Evolutionary conservation across 2,113 vertebrate genomes (phyloP), one percentile per base, ranked within the genome.

Genomic region (Hippocampus barbouri): DNA sequence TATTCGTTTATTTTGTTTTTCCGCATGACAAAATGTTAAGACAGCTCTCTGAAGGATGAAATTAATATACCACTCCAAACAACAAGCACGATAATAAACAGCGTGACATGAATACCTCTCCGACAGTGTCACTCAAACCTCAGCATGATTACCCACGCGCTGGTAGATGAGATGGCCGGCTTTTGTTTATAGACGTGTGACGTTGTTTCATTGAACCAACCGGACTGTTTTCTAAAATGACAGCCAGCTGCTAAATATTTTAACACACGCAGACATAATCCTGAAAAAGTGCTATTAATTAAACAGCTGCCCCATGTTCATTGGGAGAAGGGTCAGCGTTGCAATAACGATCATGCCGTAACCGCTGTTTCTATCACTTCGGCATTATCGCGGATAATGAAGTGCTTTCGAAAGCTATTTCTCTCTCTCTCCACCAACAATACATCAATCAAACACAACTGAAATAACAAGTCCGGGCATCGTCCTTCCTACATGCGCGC

Each of bases 141-240:
- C 54, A 12, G 23, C 54, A 25, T 25, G 23, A 51, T 51, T 25
- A 57, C 12, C 54, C 54, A 57, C 25, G 23, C 25, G 4, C n/a
- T 10, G 8, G 23, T 12, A 16, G 25, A 30, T 30, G 25, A 57
- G n/a, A 57, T 25, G 51, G 61, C 62, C 40, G 34, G 56, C 30
- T n/a, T 23, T 21, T 45, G 34, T 16, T 49, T 8, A 74, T 23
- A 68, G 43, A 27, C 41, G 34, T 51, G 71, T 45, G 66, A 78
- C 69, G 2, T 62, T 21, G 73, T 41, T 45, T 41, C 74, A 75
- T 38, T 70, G 51, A 27, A 75, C 56, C 56, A 65, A 65, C 61
- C 60, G 63, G n/a, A 21, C 57, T 70, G n/a, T 74, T 80, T 88
- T 66, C 73, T 79, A 86, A 38, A 88, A 75, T 80, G 78, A 66